Evolutionary conservation across 2,888 invertebrate species (phyloP), one percentile per base, ranked within the genome.

Genomic region (Germaria angustata): DNA sequence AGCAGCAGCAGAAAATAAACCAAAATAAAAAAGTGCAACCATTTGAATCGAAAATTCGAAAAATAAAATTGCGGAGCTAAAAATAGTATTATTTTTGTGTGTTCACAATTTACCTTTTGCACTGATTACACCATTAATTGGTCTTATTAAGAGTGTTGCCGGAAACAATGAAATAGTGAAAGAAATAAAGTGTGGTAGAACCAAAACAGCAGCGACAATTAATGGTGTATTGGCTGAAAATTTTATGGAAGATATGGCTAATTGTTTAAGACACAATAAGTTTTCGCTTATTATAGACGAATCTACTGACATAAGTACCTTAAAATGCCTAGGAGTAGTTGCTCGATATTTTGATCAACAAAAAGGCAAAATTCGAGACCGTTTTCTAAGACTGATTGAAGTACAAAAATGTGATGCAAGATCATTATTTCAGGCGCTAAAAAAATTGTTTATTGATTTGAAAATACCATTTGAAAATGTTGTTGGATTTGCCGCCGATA

Each of bases 171-270:
- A 55, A 55, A 55, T 55, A 55, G 44, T 44, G 44, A 44, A 44
- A 44, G 44, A 44, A 44, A 59, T 59, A 59, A 59, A 59, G 39
- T 59, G 59, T 59, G 59, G 59, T 59, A 59, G 59, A 59, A 59
- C 59, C 59, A 59, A 59, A 39, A n/a, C 39, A 39, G 39, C 13
- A 39, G 39, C 11, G 39, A 39, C 39, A 39, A 63, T 63, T 63
- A 63, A 46, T 63, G 63, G 46, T 63, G 63, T 46, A 63, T 63
- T 63, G 44, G 46, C 63, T 63, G 63, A 63, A 63, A 44, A 63
- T 63, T 63, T 41, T 63, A 63, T 63, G 63, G 63, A 63, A 63
- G 63, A 63, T 61, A 46, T 63, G 63, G 63, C 63, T 63, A 63
- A 46, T 46, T 63, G 63, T 63, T 63, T 63, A 49, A 63, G 63